These are phyloP conservation scores for Oreochromis aureus DNA, from an alignment of 2,113 vertebrate genomes.

Conservation along the genomic window DNA sequence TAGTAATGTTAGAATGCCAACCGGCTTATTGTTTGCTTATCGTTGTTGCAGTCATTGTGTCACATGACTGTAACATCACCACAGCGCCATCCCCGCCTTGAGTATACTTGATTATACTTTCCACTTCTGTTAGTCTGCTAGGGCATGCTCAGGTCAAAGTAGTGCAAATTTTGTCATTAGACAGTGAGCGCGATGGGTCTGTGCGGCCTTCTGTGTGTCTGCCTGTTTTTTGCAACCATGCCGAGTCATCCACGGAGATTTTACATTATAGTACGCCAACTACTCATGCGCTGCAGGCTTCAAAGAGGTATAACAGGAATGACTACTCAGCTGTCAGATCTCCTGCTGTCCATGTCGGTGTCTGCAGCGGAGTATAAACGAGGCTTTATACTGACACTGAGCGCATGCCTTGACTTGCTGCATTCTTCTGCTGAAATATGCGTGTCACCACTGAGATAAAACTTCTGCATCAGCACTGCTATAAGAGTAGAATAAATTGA, in stretches of 20 bases:
- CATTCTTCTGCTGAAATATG: not conserved
- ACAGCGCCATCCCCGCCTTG: not conserved
- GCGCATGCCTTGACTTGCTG: not conserved
- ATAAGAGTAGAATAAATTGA: not conserved
- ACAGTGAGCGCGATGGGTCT: not conserved
- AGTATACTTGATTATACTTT: not conserved
- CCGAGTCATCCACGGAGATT: not conserved
- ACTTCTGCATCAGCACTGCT: not conserved
- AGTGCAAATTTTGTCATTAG: not conserved
- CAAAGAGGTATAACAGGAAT: not conserved
- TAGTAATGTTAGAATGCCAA: not conserved
- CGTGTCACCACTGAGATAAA: not conserved
- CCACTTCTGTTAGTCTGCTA: not conserved
- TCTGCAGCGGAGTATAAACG: not conserved
- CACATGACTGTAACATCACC: not conserved
- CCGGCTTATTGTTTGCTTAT: not conserved
- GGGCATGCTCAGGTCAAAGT: not conserved
- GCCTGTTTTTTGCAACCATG: not conserved
- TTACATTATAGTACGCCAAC: not conserved
- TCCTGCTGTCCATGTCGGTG: not conserved
- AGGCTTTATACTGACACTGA: not conserved
- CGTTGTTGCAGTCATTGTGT: not conserved
- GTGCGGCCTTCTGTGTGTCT: not conserved
- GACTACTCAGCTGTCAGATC: not conserved
- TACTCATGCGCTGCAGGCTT: not conserved